Percentiles rank a stretch among this genome's conserved stretches.
phyloP scores from a whole-genome alignment of 2,888 invertebrate species.

The Rhagonycha lutea region DNA sequence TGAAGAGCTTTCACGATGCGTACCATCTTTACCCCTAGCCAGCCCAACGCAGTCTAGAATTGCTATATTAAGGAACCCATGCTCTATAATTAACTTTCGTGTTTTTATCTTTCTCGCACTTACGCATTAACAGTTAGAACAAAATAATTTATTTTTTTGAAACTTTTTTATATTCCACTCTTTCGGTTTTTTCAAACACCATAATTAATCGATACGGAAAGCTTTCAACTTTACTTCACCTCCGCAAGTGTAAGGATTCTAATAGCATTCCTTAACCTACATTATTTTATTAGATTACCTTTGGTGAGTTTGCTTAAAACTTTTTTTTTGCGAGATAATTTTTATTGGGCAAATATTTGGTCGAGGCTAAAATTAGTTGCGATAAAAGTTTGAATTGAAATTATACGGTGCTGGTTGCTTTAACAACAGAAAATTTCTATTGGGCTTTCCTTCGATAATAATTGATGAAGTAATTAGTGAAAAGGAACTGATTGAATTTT shows the following conservation, averaged over 20 bases:
- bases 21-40: conserved; percentile 13
- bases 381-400: too few species aligned
- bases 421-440: too few species aligned
- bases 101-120: neutral
- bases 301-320: neutral
- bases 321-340: neutral
- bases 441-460: neutral
- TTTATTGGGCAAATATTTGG: neutral
- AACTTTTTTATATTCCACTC: neutral
- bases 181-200: neutral
- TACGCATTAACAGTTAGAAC: neutral
- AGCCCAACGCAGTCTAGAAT: conserved; percentile 28
- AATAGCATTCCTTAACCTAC: neutral
- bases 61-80: conserved; percentile 23
- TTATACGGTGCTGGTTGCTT: too few species aligned
- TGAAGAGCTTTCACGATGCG: neutral
- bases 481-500: neutral
- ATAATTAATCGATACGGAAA: neutral
- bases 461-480: neutral
- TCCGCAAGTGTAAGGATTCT: neutral
- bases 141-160: neutral
- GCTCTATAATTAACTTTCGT: conserved; percentile 23
- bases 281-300: neutral
- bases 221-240: neutral
- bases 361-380: neutral